A percentile compares a stretch with the other conserved stretches of the same genome.
Evolutionary conservation across 1,140 invertebrate genomes (phyloP).

Genomic region (Pseudobourletiella spinata): DNA sequence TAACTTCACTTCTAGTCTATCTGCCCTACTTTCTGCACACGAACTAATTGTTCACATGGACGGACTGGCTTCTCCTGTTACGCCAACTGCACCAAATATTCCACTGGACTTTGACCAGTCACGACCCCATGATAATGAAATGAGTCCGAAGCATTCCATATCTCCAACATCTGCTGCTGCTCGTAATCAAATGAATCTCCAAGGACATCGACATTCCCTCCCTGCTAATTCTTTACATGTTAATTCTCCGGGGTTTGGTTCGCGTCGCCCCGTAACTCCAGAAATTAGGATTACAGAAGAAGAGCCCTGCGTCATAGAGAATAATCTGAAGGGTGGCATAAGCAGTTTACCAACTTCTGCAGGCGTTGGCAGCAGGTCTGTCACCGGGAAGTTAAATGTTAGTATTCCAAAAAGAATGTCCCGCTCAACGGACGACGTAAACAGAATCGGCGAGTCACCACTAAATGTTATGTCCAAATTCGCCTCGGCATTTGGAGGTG

Average conservation of each 20-base stretch:
- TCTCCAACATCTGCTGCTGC: not conserved
- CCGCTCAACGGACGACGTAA: constrained; percentile 31
- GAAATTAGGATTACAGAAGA: constrained; percentile 51
- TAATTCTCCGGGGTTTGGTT: not conserved
- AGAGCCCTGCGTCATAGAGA: not conserved
- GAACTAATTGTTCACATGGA: constrained; percentile 8
- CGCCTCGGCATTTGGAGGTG: not conserved
- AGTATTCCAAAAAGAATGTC: constrained; percentile 26
- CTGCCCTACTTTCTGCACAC: constrained; percentile 5
- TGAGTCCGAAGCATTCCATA: not conserved
- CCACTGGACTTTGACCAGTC: not conserved
- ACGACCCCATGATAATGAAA: not conserved
- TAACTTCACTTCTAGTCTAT: constrained; percentile 15
- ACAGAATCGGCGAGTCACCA: not conserved
- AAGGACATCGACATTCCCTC: constrained; percentile 25
- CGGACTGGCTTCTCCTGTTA: constrained; percentile 10
- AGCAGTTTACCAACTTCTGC: not conserved
- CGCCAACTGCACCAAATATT: constrained; percentile 12
- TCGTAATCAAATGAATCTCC: not conserved
- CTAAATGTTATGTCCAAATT: not conserved
- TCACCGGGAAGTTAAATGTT: not conserved
- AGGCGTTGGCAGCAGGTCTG: not conserved
- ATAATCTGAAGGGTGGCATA: not conserved
- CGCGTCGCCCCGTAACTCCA: constrained; percentile 44
- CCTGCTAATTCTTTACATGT: constrained; percentile 24